phyloP scores from a whole-genome alignment of 2,113 vertebrate species.

The Elgaria multicarinata region DNA sequence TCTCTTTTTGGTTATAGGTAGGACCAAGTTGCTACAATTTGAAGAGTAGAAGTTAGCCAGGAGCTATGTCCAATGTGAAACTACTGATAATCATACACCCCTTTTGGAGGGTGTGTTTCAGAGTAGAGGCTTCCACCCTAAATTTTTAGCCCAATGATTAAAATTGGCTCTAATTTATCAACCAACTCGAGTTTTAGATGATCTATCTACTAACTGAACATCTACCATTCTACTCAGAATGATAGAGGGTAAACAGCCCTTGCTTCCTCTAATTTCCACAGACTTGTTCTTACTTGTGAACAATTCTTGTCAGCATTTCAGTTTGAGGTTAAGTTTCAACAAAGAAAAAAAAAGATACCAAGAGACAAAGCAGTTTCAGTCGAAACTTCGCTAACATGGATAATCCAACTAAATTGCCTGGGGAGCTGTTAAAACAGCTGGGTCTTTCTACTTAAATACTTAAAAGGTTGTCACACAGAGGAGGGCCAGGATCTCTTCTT shows the following conservation, averaged over 20 bases:
- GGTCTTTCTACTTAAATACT: accelerated
- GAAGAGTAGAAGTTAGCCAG: not conserved
- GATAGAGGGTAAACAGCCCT: not conserved
- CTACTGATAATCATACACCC: too few species aligned
- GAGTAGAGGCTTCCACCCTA: not conserved
- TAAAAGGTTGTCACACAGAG: too few species aligned
- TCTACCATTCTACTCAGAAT: not conserved
- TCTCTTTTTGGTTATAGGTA: not conserved
- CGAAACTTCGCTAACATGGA: slow-evolving; percentile 44
- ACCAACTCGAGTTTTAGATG: not conserved
- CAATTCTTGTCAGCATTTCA: not conserved
- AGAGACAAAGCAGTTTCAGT: slow-evolving; percentile 52
- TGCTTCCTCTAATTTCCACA: slow-evolving; percentile 22
- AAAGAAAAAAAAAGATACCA: slow-evolving; percentile 12
- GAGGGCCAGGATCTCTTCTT: too few species aligned
- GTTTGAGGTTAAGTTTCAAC: accelerated
- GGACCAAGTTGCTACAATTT: not conserved
- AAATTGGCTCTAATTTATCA: too few species aligned
- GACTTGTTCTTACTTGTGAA: slow-evolving; percentile 24
- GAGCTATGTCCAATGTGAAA: too few species aligned
- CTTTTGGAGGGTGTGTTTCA: too few species aligned
- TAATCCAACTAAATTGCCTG: not conserved
- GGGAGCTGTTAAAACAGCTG: not conserved
- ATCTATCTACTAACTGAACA: not conserved
- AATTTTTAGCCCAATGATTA: not conserved